A percentile compares a stretch with the other conserved stretches of the same genome.
Evolutionary conservation across 2,888 invertebrate species (phyloP).

Genomic region (Dendrolimus houi): DNA sequence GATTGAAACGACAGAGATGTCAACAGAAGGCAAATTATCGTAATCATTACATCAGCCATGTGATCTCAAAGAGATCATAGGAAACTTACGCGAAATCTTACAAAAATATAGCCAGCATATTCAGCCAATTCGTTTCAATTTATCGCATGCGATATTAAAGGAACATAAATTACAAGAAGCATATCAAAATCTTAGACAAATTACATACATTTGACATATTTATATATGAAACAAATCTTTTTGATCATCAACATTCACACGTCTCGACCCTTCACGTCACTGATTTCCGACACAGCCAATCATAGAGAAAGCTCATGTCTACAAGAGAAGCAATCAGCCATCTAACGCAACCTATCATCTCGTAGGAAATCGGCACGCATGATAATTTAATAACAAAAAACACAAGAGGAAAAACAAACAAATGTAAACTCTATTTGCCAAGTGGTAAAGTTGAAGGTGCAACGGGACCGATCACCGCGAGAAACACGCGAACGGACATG

Average conservation of each 20-base stretch:
- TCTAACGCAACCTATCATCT: slow-evolving; percentile 73
- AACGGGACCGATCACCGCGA: slow-evolving; percentile 20
- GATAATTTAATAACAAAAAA: slow-evolving; percentile 75
- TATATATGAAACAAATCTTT: slow-evolving; percentile 17
- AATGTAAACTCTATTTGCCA: slow-evolving; percentile 47
- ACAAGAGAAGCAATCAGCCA: slow-evolving; percentile 75
- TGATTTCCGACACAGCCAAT: slow-evolving; percentile 61
- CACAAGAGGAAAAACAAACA: slow-evolving; percentile 37
- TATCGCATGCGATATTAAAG: background rate
- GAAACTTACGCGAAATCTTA: slow-evolving; percentile 4
- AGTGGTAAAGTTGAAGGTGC: slow-evolving; percentile 35
- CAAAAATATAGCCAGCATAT: slow-evolving; percentile 21
- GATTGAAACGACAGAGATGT: too few species aligned
- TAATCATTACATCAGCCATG: too few species aligned
- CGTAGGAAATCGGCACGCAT: slow-evolving; percentile 74
- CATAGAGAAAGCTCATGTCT: slow-evolving; percentile 73
- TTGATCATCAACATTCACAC: slow-evolving; percentile 24
- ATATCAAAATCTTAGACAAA: background rate
- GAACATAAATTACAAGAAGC: background rate
- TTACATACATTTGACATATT: slow-evolving; percentile 21
- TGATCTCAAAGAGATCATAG: too few species aligned
- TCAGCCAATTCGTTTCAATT: background rate
- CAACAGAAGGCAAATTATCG: too few species aligned
- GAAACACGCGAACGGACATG: slow-evolving; percentile 70
- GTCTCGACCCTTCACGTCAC: slow-evolving; percentile 39